Conservation (phyloP, 1,140 invertebrate genomes). For the Heliothis virescens region DNA sequence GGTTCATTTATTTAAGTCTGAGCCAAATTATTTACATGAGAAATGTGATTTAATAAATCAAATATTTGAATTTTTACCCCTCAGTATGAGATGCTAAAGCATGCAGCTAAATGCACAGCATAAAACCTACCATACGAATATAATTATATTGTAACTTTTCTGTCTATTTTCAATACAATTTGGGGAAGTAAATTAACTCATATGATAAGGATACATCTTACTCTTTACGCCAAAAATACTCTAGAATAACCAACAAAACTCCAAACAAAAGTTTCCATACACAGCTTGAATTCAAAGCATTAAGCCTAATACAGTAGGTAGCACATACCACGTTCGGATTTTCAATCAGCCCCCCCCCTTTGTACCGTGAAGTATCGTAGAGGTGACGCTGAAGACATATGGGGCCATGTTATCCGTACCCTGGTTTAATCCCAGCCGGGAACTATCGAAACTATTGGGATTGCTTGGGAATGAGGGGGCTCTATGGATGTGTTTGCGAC, state of each 20-base stretch:
- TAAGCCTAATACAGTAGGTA: slow-evolving; percentile 25
- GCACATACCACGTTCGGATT: slow-evolving; percentile 28
- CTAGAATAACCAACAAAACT: neutral
- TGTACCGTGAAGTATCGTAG: slow-evolving; percentile 53
- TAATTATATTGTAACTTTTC: too few species aligned
- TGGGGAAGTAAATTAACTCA: too few species aligned
- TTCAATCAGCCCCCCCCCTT: slow-evolving; percentile 59
- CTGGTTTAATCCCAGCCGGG: slow-evolving; percentile 54
- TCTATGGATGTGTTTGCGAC: neutral
- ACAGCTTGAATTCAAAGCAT: slow-evolving; percentile 10
- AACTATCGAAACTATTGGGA: slow-evolving; percentile 54
- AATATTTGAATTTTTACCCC: neutral
- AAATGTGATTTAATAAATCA: neutral
- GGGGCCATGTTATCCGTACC: slow-evolving; percentile 53
- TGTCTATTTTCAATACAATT: too few species aligned
- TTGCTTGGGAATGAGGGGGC: slow-evolving; percentile 27
- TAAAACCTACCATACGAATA: too few species aligned
- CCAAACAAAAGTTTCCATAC: neutral
- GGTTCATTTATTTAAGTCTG: neutral
- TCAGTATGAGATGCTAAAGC: too few species aligned
- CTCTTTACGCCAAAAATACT: neutral
- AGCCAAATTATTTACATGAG: neutral
- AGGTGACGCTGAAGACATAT: slow-evolving; percentile 53
- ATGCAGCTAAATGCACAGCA: too few species aligned
- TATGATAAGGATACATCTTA: too few species aligned